These are phyloP conservation scores for Synergus umbraculus DNA, from an alignment of 2,888 invertebrate genomes.

Conservation along the genomic window DNA sequence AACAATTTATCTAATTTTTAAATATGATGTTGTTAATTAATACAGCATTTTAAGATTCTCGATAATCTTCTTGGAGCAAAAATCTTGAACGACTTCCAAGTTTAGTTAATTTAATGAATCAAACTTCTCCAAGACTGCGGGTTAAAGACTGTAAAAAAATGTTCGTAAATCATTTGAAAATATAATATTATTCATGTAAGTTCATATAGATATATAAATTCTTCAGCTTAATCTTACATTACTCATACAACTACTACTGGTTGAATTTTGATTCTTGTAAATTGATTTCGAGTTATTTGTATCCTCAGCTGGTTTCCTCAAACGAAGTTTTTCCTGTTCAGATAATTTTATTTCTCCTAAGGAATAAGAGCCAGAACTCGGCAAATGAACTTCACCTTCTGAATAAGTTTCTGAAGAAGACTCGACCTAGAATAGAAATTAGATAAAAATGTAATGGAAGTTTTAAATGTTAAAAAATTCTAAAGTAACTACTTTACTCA, in stretches of 20 bases:
- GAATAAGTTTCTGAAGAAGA: conserved; percentile 44
- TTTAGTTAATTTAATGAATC: background rate
- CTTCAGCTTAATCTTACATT: conserved; percentile 1
- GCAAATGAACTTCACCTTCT: conserved; percentile 47
- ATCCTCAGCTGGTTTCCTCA: background rate
- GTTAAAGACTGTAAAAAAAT: background rate
- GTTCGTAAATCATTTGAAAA: background rate
- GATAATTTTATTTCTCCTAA: conserved; percentile 48
- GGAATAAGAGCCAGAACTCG: conserved; percentile 43
- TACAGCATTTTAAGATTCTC: background rate
- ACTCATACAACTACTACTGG: background rate
- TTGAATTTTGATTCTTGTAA: conserved; percentile 20
- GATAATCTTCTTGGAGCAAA: background rate
- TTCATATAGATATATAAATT: background rate
- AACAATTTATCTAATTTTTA: background rate
- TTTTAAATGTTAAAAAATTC: background rate
- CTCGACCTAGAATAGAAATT: conserved; percentile 24
- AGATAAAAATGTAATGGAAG: background rate
- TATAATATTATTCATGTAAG: background rate
- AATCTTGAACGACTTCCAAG: background rate
- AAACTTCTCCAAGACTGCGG: background rate
- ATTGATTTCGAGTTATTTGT: background rate
- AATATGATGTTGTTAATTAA: background rate
- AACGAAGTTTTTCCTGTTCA: background rate
- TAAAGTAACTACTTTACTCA: background rate